These are phyloP conservation scores for Euzophera pinguis DNA, from an alignment of 2,888 invertebrate species.

Conservation along the genomic window DNA sequence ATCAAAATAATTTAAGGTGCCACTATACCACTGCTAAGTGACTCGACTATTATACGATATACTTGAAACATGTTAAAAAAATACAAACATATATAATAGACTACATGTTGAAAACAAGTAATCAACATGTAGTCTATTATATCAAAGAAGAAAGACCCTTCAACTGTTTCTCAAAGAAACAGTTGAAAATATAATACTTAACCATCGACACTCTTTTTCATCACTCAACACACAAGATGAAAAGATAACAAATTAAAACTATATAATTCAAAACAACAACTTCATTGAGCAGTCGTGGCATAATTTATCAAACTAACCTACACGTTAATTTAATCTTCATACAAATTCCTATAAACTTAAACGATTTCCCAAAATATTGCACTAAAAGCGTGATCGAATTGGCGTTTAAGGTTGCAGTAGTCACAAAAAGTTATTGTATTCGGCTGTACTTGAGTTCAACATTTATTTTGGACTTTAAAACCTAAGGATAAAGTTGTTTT, in stretches of 20 bases:
- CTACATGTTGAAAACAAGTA: no score
- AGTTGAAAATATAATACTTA: no score
- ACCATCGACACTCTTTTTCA: background rate
- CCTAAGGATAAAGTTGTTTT: background rate
- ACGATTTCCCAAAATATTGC: conserved; percentile 11
- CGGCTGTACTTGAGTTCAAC: background rate
- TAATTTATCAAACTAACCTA: background rate
- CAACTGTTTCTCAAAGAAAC: no score
- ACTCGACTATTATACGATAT: no score
- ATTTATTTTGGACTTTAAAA: background rate
- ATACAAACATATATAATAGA: no score
- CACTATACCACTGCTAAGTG: no score
- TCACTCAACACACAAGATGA: background rate
- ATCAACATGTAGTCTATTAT: no score
- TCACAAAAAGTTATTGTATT: conserved; percentile 16
- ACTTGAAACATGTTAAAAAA: no score
- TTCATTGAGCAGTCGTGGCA: background rate
- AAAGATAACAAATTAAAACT: background rate
- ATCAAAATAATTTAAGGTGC: no score
- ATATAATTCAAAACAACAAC: background rate
- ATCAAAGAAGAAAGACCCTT: no score
- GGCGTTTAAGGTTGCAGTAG: conserved; percentile 28
- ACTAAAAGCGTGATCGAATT: conserved; percentile 27
- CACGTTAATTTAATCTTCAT: background rate
- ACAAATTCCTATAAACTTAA: conserved; percentile 1